Conservation (phyloP, 2,113 vertebrate species). For the Indri indri region DNA sequence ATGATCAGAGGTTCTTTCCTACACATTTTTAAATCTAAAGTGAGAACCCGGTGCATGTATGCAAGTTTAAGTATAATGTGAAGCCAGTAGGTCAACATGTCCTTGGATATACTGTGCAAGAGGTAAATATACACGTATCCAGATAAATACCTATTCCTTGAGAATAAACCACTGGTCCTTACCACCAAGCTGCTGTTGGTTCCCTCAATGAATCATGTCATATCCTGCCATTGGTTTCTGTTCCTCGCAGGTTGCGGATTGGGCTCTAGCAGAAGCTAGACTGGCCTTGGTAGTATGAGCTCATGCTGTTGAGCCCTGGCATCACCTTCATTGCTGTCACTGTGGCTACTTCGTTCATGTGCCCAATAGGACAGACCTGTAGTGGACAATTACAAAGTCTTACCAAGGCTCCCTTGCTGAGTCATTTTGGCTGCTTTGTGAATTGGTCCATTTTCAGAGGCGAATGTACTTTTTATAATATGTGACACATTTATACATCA, state of each 20-base stretch:
- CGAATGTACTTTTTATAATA: neutral
- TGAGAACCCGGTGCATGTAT: fast-evolving
- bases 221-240: neutral
- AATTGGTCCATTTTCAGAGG: neutral
- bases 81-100: neutral
- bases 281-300: neutral
- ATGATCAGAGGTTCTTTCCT: neutral
- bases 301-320: neutral
- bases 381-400: neutral
- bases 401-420: neutral
- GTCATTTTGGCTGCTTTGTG: neutral
- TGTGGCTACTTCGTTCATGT: neutral
- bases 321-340: neutral
- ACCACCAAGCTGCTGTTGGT: neutral
- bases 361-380: neutral
- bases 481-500: neutral
- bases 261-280: neutral
- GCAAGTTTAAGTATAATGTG: neutral
- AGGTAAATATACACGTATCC: neutral
- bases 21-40: neutral
- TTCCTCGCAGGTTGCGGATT: neutral
- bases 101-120: neutral
- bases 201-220: neutral
- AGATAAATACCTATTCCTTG: neutral
- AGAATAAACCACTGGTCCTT: neutral